Evolutionary conservation across 2,113 vertebrate species (phyloP), one percentile per base, ranked within the genome.

Genomic region (Sapajus apella): DNA sequence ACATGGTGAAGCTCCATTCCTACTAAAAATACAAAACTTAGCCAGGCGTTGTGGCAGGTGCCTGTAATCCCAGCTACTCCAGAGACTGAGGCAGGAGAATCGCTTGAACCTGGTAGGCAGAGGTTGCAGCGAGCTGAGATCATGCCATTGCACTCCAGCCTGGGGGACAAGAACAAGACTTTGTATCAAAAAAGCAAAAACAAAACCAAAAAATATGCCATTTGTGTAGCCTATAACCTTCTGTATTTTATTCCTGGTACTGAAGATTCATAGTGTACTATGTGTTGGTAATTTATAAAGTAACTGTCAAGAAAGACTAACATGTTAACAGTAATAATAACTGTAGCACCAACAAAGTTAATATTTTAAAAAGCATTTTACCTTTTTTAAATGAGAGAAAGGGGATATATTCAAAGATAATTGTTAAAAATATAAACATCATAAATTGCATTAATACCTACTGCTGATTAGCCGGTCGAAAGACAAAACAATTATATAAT

Each of bases 401-500:
- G 5, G 4, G 6, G 40, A 32, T 70, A 47, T 18, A 68, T 64
- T 3, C 16, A 94, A 87, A 92, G 32, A 80, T 72, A 64, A 95
- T 76, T 83, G 43, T 14, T 66, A 43, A 92, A 94, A 96, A 83
- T 45, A 68, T 25, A 23, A 27, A 55, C 5, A 58, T 47, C 43
- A 25, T 92, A 77, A 75, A 4, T 16, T 92, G 17, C 72, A 76
- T 40, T 96, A 52, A 64, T 64, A 27, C 61, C 61, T 64, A 32
- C 27, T 64, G 27, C 27, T 64, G 61, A 64, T 64, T 64, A 64
- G 27, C 27, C 61, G 32, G 30, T 84, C 14, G 45, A 18, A 76
- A 96, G 90, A 43, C 40, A 92, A 77, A 96, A 81, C 91, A 91
- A 55, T 82, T 85, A 2, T 68, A 68, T 52, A 5, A 77, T 64